A percentile compares a stretch with the other conserved stretches of the same genome.
phyloP scores from a whole-genome alignment of 2,888 invertebrate species.

The Acleris laterana region DNA sequence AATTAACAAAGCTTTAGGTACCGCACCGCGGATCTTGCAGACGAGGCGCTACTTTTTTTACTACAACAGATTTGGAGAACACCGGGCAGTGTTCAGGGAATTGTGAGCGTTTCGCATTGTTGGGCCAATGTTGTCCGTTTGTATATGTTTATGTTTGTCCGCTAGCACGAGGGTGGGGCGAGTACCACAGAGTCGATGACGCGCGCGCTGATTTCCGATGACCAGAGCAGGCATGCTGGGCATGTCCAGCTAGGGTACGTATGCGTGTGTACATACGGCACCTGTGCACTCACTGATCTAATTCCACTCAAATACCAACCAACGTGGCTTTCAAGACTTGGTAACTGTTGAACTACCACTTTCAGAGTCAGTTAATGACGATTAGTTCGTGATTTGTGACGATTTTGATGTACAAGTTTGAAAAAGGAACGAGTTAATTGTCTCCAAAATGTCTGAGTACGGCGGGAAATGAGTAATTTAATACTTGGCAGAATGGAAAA shows the following conservation, averaged over 20 bases:
- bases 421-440: too few species aligned
- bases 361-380: too few species aligned
- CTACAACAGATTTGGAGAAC: constrained; percentile 76
- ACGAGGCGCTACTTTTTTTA: constrained; percentile 78
- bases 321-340: constrained; percentile 20
- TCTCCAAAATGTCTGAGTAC: too few species aligned
- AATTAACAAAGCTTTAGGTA: constrained; percentile 57
- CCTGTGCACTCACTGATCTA: constrained; percentile 57
- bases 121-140: constrained; percentile 70
- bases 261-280: constrained; percentile 81
- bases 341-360: neutral
- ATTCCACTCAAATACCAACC: constrained; percentile 8
- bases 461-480: too few species aligned
- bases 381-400: too few species aligned
- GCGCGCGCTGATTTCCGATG: constrained; percentile 96
- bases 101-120: constrained; percentile 54
- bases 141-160: constrained; percentile 85
- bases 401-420: too few species aligned
- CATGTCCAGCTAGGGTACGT: constrained; percentile 98
- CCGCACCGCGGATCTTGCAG: constrained; percentile 49
- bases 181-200: constrained; percentile 98
- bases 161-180: constrained; percentile 95
- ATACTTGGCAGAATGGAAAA: too few species aligned
- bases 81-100: constrained; percentile 51
- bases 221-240: constrained; percentile 94